These are phyloP conservation scores for Charadrius vociferus DNA, from an alignment of 2,113 vertebrate species.

Conservation along the genomic window DNA sequence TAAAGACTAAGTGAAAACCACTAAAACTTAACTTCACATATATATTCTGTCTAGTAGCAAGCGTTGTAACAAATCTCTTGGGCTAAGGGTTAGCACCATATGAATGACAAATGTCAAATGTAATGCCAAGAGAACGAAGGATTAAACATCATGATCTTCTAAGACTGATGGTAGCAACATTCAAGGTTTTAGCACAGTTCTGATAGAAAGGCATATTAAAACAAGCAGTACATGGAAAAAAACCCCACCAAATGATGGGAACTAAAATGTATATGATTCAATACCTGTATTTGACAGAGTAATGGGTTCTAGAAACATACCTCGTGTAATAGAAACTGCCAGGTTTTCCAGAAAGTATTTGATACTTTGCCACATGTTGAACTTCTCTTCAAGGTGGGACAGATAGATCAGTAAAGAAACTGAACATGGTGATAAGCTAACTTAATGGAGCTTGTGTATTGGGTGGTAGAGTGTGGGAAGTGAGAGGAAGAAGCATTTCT, in stretches of 20 bases:
- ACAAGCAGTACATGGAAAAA: background rate
- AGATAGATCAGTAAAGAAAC: background rate
- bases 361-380: background rate
- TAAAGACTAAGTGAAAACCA: background rate
- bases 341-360: background rate
- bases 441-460: background rate
- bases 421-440: background rate
- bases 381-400: background rate
- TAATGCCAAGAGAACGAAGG: background rate
- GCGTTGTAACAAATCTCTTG: background rate
- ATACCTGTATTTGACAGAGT: background rate
- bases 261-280: background rate
- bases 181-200: background rate
- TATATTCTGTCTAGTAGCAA: background rate
- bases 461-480: background rate
- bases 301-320: background rate
- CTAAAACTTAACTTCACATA: background rate
- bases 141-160: background rate
- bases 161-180: background rate
- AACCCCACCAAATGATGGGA: background rate
- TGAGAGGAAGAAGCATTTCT: background rate
- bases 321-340: background rate
- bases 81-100: background rate
- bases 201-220: background rate
- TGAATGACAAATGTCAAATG: background rate